Base-by-base conservation (phyloP, 1,140 invertebrate species). In the Trichonephila clavipes region DNA sequence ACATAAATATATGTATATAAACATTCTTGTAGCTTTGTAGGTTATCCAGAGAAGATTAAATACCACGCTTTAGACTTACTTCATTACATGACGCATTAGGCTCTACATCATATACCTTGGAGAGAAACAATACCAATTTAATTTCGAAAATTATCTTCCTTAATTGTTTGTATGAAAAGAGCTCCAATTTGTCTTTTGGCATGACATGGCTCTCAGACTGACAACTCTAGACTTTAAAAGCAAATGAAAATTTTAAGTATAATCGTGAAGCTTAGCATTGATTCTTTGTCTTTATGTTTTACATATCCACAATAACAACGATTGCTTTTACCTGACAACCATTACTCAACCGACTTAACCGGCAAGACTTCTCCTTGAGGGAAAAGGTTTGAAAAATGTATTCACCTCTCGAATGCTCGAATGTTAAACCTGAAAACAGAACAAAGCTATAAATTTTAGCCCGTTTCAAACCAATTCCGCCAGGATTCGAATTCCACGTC, bases 361-460 rank as follows among this genome's bases (percentile, higher is more conserved):
- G 44, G 44, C 51, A 58, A 59, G 51, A 58, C 19, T 58, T 83
- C 82, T n/a, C 59, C 62, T 64, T 18, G 24, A 5, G 88, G 88
- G 88, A 28, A 69, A 77, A 58, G 21, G 34, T 77, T 89, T 89
- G 88, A 89, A 89, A 89, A 89, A 89, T 89, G 88, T 77, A 89
- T 89, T 77, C 88, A 51, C 19, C 24, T 34, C 44, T n/a, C 62
- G 66, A 16, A 24, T 88, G 34, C 8, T n/a, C 62, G 66, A 16
- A 24, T 88, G 34, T 8, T 88, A n/a, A 62, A 40, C 86, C 34
- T 18, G 61, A 64, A 58, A 62, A 87, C 85, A 87, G 58, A 77
- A 87, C 88, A 77, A 77, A 89, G 88, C 88, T 77, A 89, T 89
- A 89, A 89, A 89, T 89, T 89, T 66, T 66, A 66, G 24, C 82